These are phyloP conservation scores for Furcula furcula DNA, from an alignment of 2,888 invertebrate species.

Conservation along the genomic window DNA sequence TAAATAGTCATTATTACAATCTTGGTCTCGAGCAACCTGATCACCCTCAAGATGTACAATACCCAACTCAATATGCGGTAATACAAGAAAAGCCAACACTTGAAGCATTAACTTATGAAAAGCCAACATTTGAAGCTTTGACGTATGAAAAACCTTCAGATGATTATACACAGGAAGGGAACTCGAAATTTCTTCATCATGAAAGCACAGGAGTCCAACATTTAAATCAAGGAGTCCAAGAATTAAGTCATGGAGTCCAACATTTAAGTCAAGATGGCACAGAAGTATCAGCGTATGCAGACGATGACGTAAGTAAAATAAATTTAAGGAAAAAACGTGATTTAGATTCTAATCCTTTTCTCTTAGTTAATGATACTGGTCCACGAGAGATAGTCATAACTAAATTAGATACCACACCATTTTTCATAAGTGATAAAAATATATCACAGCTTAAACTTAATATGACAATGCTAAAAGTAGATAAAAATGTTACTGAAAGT, in stretches of 20 bases:
- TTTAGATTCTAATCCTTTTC: slow-evolving; percentile 52
- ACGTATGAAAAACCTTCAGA: slow-evolving; percentile 39
- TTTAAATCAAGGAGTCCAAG: slow-evolving; percentile 61
- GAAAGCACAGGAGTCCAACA: slow-evolving; percentile 60
- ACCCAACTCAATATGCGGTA: neutral
- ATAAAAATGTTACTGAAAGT: neutral
- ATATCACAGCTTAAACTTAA: neutral
- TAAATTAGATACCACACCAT: neutral
- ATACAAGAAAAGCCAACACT: slow-evolving; percentile 28
- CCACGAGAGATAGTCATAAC: neutral
- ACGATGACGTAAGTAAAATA: slow-evolving; percentile 67
- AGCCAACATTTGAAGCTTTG: slow-evolving; percentile 39
- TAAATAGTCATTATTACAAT: slow-evolving; percentile 19
- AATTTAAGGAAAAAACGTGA: slow-evolving; percentile 32
- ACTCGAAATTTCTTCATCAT: slow-evolving; percentile 55
- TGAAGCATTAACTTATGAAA: slow-evolving; percentile 43
- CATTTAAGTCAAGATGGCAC: slow-evolving; percentile 65
- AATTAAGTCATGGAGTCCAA: slow-evolving; percentile 62
- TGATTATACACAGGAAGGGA: slow-evolving; percentile 30
- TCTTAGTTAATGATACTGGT: slow-evolving; percentile 33
- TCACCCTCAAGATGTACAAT: slow-evolving; percentile 11
- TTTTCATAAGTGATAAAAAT: neutral
- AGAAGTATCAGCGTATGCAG: slow-evolving; percentile 62
- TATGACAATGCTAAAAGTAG: neutral
- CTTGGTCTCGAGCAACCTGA: slow-evolving; percentile 17